Evolutionary conservation across 2,113 vertebrate genomes (phyloP).

Genomic region (Spilogale gracilis): DNA sequence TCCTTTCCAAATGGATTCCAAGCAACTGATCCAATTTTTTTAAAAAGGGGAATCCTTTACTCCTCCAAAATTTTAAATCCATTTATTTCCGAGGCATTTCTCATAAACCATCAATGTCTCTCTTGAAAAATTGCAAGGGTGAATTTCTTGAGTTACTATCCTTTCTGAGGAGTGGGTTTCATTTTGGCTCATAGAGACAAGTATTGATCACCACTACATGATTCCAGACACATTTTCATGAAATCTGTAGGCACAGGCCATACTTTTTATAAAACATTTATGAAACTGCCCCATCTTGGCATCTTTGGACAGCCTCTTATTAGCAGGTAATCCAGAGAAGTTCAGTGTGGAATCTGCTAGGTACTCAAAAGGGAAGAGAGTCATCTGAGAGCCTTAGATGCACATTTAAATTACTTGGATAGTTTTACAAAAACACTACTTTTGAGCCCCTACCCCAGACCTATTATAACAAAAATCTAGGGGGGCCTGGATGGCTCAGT

Average conservation of each 20-base stretch:
- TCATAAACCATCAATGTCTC: not conserved
- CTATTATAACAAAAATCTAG: not conserved
- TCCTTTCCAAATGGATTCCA: constrained; percentile 3
- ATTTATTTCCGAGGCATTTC: not conserved
- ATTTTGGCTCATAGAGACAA: not conserved
- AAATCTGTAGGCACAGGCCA: not conserved
- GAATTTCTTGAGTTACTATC: not conserved
- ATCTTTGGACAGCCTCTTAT: not conserved
- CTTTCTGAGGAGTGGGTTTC: not conserved
- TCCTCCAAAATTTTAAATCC: not conserved
- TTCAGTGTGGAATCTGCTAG: not conserved
- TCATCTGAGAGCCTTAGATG: not conserved
- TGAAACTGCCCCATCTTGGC: not conserved
- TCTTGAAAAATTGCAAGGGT: not conserved
- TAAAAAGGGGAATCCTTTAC: not conserved
- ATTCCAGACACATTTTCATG: not conserved
- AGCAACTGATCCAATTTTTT: not conserved
- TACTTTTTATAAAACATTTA: not conserved
- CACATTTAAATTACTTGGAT: not conserved
- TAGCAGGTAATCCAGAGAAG: not conserved
- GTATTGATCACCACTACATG: no score
- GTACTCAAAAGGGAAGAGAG: rapidly evolving
- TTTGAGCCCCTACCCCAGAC: rapidly evolving
- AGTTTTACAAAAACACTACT: not conserved
- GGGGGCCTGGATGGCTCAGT: no score